Evolutionary conservation across 2,888 invertebrate species (phyloP), one percentile per base, ranked within the genome.

Genomic region (Ephialtes manifestator): DNA sequence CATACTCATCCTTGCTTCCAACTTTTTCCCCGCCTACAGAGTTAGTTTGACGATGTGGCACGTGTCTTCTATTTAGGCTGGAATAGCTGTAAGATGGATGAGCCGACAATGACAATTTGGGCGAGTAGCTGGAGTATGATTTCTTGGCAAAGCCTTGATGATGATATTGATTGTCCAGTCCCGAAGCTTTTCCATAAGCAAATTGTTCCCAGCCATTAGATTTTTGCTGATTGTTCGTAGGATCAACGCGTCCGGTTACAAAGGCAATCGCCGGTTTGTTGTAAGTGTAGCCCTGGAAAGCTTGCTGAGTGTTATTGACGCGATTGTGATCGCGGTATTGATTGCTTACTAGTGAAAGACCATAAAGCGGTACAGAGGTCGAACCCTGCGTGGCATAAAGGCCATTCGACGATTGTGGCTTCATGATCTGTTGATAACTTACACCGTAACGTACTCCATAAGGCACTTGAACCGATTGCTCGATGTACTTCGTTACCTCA

Each of bases 1-100:
- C 94, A 55, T 95, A 95, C 83, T 87, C 92, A 43, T 89, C 85
- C 10, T 85, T 89, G 31, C 83, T 84, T 1, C 74, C 67, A 31
- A 65, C 18, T 65, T 81, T 81, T 74, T 87, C 85, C 18, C 51
- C 71, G 28, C 67, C 55, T 70, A 58, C 31, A 75, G 67, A 74
- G 20, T 80, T 78, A 18, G n/a, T 67, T 20, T 81, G 70, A 18
- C 87, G 77, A 24, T 88, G 81, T n/a, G 85, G 71, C 1, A 87
- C 68, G 58, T 91, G 90, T 78, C 89, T 87, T 24, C 89, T 84
- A 13, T 88, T 87, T 24, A 84, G 20, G 0, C 79, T 82, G 0
- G 85, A 63, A 28, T 85, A 82, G 63, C 89, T 89, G 53, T 87
- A 77, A 2, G 86, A 8, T 0, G 84, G 74, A 63, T 88, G 82